phyloP scores from a whole-genome alignment of 2,888 invertebrate genomes.

The Strigamia transsilvanica region DNA sequence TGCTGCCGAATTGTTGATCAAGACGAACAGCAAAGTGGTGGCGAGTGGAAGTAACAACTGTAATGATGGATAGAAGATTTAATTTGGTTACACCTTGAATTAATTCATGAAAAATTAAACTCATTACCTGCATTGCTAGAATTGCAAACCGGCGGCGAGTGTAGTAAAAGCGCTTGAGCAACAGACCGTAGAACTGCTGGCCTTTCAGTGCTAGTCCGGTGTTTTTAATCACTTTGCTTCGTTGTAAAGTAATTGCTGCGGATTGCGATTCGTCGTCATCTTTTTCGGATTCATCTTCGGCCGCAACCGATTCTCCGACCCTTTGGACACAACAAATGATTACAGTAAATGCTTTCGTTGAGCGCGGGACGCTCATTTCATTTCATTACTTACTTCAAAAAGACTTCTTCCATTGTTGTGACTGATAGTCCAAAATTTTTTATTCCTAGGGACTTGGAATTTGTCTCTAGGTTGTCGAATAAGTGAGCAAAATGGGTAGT shows the following conservation, averaged over 20 bases:
- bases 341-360: no score
- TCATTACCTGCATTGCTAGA: constrained; percentile 60
- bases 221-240: constrained; percentile 57
- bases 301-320: constrained; percentile 19
- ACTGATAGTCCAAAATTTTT: constrained; percentile 41
- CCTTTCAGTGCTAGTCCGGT: constrained; percentile 64
- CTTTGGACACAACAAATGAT: no score
- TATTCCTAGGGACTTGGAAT: constrained; percentile 71
- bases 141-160: constrained; percentile 75
- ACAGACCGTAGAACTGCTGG: constrained; percentile 74
- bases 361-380: no score
- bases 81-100: no score
- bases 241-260: background rate
- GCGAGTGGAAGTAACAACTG: no score
- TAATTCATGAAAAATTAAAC: no score
- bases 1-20: no score
- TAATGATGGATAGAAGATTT: no score
- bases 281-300: background rate
- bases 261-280: background rate
- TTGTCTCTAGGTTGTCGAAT: constrained; percentile 73
- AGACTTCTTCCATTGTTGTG: constrained; percentile 53
- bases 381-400: constrained; percentile 51
- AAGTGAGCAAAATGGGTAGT: constrained; percentile 72
- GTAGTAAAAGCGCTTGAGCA: constrained; percentile 73
- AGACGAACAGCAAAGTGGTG: background rate